phyloP scores from a whole-genome alignment of 2,888 invertebrate genomes.

The Eupithecia vulgata region DNA sequence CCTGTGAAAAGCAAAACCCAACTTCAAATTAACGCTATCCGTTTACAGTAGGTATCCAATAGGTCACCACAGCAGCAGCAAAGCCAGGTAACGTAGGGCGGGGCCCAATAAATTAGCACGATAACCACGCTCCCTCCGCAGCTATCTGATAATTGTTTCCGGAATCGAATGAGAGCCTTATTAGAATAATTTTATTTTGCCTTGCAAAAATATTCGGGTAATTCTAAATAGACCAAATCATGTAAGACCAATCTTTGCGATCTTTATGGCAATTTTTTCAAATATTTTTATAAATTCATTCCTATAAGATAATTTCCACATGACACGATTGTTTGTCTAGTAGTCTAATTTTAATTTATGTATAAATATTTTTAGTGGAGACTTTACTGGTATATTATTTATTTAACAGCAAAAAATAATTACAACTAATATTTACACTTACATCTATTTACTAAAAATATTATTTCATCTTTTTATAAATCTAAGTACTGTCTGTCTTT shows the following conservation, averaged over 20 bases:
- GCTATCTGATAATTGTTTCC: conserved; percentile 61
- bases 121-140: conserved; percentile 50
- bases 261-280: no score
- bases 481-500: no score
- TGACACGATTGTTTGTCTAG: no score
- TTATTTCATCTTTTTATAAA: no score
- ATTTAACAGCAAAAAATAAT: no score
- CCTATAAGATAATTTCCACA: no score
- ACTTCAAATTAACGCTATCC: neutral
- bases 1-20: neutral
- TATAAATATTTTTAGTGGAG: no score
- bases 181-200: conserved; percentile 40
- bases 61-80: neutral
- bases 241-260: neutral
- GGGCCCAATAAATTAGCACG: conserved; percentile 54
- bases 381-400: no score
- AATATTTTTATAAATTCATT: no score
- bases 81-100: conserved; percentile 14
- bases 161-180: conserved; percentile 39
- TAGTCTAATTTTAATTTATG: no score
- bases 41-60: neutral
- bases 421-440: no score
- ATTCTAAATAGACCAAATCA: neutral
- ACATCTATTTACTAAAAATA: no score
- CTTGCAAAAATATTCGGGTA: neutral